Evolutionary conservation across 2,797 vertebrate species (phyloP).

Genomic region (Jordanella pulchra): DNA sequence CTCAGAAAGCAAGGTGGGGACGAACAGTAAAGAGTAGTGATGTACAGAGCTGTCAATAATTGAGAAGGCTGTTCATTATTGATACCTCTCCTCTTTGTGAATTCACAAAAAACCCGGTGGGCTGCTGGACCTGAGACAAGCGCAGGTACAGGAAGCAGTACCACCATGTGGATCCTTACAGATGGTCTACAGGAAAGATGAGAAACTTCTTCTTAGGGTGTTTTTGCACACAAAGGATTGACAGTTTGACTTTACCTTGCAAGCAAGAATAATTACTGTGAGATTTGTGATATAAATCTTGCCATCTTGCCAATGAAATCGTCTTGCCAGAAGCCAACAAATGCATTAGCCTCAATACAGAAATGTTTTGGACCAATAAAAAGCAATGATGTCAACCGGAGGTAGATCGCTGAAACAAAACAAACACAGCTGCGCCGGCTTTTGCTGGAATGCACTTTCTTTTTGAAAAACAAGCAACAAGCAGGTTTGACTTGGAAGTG

Average conservation of each 20-base stretch:
- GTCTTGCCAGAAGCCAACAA: too few species aligned
- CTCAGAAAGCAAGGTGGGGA: constrained; percentile 56
- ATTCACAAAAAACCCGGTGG: constrained; percentile 60
- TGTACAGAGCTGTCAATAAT: constrained; percentile 76
- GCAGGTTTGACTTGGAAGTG: not conserved
- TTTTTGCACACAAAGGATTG: constrained; percentile 4
- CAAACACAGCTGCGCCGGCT: too few species aligned
- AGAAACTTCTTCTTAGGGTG: constrained; percentile 11
- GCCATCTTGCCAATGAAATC: too few species aligned
- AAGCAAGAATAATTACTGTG: too few species aligned
- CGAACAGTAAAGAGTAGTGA: constrained; percentile 63
- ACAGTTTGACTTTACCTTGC: not conserved
- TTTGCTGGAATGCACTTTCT: not conserved
- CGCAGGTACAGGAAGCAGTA: constrained; percentile 26
- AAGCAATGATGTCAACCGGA: too few species aligned
- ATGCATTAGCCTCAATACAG: too few species aligned
- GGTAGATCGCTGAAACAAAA: too few species aligned
- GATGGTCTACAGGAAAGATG: not conserved
- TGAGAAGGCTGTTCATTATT: constrained; percentile 67
- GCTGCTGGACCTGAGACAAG: constrained; percentile 29
- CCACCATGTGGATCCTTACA: constrained; percentile 23
- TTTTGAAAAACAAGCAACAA: too few species aligned
- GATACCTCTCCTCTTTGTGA: constrained; percentile 59
- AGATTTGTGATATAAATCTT: too few species aligned
- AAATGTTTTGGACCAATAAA: too few species aligned